A percentile compares a stretch with the other conserved stretches of the same genome.
Conservation (phyloP, 2,888 invertebrate species). For the Steromphala cineraria region DNA sequence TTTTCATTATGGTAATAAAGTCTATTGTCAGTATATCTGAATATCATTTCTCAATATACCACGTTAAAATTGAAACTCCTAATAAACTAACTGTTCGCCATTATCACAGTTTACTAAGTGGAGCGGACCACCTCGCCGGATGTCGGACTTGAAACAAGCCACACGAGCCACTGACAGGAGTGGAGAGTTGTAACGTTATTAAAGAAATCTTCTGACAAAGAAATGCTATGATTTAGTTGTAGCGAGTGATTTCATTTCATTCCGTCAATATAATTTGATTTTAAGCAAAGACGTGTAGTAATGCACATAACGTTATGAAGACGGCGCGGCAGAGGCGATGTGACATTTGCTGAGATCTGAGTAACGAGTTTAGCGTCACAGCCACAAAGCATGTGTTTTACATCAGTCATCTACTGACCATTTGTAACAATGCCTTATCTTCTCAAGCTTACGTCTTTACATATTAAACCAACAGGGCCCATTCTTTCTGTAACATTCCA, state of each 20-base stretch:
- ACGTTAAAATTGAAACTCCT: too few species aligned
- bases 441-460: too few species aligned
- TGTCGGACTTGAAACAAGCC: background rate
- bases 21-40: too few species aligned
- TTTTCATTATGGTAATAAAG: too few species aligned
- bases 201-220: slow-evolving; percentile 14
- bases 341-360: background rate
- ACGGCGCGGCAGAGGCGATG: background rate
- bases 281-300: background rate
- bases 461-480: too few species aligned
- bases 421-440: too few species aligned
- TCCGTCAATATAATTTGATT: slow-evolving; percentile 5
- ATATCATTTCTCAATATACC: too few species aligned
- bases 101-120: too few species aligned
- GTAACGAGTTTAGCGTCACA: background rate
- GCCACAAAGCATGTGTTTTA: background rate
- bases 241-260: slow-evolving; percentile 12
- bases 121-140: too few species aligned
- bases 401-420: background rate
- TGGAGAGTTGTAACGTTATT: background rate
- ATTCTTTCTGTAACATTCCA: too few species aligned
- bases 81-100: too few species aligned
- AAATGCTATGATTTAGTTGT: slow-evolving; percentile 13
- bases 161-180: background rate
- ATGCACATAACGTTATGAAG: background rate